These are phyloP conservation scores for Myrmecobius fasciatus DNA, from an alignment of 2,113 vertebrate species.

Conservation along the genomic window DNA sequence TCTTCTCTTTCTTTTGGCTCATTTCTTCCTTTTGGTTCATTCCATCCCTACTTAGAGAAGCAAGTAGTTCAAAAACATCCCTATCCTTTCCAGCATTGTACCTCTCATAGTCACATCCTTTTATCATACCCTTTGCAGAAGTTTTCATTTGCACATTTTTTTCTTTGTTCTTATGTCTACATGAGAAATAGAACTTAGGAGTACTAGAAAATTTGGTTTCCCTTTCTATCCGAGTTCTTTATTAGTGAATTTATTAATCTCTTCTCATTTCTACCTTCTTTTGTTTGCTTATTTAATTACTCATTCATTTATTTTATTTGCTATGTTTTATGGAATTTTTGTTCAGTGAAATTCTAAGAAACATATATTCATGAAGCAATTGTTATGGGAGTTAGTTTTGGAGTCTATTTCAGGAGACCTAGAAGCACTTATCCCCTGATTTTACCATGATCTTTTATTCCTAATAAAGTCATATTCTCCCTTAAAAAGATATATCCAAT, in stretches of 20 bases:
- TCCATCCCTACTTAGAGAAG: background rate
- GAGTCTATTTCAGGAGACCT: background rate
- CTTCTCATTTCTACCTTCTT: background rate
- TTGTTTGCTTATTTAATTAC: background rate
- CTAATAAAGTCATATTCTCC: background rate
- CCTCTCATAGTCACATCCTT: background rate
- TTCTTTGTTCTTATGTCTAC: background rate
- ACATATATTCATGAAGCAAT: background rate
- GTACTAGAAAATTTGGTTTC: background rate
- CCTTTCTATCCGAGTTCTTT: background rate
- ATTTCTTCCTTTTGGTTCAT: background rate
- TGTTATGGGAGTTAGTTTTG: background rate
- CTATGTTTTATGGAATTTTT: background rate
- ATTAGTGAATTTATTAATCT: background rate
- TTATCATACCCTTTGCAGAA: background rate
- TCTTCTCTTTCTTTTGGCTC: background rate
- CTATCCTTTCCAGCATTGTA: background rate
- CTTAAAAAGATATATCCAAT: background rate
- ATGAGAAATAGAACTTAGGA: background rate
- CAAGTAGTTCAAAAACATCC: background rate
- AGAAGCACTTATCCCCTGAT: background rate
- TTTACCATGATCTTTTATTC: background rate
- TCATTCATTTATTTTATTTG: background rate
- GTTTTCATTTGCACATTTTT: background rate
- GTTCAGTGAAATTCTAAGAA: background rate